Evolutionary conservation across 2,113 vertebrate species (phyloP).

Genomic region (Mixornis gularis): DNA sequence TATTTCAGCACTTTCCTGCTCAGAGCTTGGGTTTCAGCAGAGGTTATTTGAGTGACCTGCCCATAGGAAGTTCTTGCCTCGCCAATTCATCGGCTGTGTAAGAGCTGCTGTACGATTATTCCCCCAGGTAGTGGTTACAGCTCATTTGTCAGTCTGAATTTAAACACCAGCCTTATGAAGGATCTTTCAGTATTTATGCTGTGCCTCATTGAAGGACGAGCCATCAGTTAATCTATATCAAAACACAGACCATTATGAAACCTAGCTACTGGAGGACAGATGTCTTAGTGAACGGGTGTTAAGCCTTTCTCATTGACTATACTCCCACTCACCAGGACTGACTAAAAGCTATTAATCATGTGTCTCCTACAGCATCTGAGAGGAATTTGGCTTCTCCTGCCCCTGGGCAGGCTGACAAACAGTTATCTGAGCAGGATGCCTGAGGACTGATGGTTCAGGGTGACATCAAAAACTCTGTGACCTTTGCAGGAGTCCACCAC

Average conservation of each 20-base stretch:
- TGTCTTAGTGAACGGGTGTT: not conserved
- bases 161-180: not conserved
- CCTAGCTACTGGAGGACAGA: not conserved
- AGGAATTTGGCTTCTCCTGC: not conserved
- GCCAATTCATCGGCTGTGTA: rapidly evolving
- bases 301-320: not conserved
- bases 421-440: not conserved
- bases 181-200: not conserved
- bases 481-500: not conserved
- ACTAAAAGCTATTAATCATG: not conserved
- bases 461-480: not conserved
- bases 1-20: not conserved
- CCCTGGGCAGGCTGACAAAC: not conserved
- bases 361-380: not conserved
- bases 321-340: not conserved
- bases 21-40: not conserved
- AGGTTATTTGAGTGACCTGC: not conserved
- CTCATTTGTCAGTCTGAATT: not conserved
- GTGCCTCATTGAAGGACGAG: not conserved
- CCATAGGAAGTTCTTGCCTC: not conserved
- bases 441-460: not conserved
- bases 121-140: not conserved
- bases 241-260: not conserved
- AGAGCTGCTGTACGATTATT: not conserved
- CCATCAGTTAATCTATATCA: not conserved